Conservation (phyloP, 2,888 invertebrate species). For the Hydropsyche betteni region DNA sequence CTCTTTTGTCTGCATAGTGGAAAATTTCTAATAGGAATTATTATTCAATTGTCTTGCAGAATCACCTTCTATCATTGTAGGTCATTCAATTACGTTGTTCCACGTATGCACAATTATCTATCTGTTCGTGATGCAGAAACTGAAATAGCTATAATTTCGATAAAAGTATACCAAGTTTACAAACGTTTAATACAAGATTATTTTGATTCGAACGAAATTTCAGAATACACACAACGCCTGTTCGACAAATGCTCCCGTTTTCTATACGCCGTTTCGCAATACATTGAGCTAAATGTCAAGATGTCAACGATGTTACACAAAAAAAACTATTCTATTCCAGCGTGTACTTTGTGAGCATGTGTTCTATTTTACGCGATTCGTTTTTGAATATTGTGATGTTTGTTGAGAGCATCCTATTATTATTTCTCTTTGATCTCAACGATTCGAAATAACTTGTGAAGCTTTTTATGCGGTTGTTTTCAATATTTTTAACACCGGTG, state of each 20-base stretch:
- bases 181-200: not conserved
- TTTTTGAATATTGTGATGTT: constrained; percentile 1
- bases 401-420: too few species aligned
- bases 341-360: constrained; percentile 5
- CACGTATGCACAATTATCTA: not conserved
- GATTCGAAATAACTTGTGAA: too few species aligned
- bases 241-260: constrained; percentile 15
- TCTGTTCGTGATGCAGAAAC: not conserved
- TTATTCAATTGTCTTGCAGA: not conserved
- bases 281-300: constrained; percentile 20
- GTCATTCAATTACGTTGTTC: not conserved
- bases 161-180: not conserved
- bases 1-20: too few species aligned
- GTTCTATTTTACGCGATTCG: constrained; percentile 1
- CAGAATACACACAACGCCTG: not conserved
- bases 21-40: not conserved
- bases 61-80: constrained; percentile 9
- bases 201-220: not conserved
- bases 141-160: not conserved
- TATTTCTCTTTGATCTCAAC: too few species aligned
- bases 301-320: not conserved
- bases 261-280: not conserved
- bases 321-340: constrained; percentile 4
- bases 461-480: too few species aligned
- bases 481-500: too few species aligned